These are phyloP conservation scores for Stenotaenia linearis DNA, from an alignment of 2,888 invertebrate species.

Conservation along the genomic window DNA sequence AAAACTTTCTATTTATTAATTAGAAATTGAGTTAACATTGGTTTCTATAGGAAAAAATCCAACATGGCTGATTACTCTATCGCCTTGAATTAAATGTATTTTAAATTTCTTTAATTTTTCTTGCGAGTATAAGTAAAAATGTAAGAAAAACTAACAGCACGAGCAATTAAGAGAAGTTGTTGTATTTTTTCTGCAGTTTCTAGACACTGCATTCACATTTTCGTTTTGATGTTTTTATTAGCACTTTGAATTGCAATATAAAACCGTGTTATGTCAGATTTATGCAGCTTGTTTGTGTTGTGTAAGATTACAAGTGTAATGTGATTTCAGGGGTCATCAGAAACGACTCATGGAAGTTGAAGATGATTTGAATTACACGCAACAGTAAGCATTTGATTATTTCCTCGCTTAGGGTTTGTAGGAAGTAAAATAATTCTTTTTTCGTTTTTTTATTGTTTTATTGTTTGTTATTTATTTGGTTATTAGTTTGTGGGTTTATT, in stretches of 20 bases:
- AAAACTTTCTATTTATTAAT: too few relatives aligned
- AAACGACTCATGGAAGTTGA: constrained; percentile 44
- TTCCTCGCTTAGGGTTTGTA: not conserved
- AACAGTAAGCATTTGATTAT: constrained; percentile 37
- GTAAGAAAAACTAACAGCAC: not conserved
- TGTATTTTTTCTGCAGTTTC: not conserved
- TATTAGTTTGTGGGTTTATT: not conserved
- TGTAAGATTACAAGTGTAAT: constrained; percentile 24
- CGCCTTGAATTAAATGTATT: not conserved
- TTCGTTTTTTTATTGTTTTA: not conserved
- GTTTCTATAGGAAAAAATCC: too few relatives aligned
- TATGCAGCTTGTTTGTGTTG: not conserved
- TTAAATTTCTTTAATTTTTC: not conserved
- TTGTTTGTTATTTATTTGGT: not conserved
- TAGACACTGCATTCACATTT: not conserved
- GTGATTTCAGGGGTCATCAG: constrained; percentile 45
- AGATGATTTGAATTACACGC: constrained; percentile 39
- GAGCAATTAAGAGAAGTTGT: not conserved
- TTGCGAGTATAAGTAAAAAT: not conserved
- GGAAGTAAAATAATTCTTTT: too few relatives aligned
- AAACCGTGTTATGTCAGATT: constrained; percentile 10
- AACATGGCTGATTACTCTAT: too few relatives aligned
- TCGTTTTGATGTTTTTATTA: not conserved
- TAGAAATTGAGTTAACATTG: too few relatives aligned
- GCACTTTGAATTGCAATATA: not conserved